phyloP scores from a whole-genome alignment of 2,888 invertebrate species.

The Panorpa germanica region DNA sequence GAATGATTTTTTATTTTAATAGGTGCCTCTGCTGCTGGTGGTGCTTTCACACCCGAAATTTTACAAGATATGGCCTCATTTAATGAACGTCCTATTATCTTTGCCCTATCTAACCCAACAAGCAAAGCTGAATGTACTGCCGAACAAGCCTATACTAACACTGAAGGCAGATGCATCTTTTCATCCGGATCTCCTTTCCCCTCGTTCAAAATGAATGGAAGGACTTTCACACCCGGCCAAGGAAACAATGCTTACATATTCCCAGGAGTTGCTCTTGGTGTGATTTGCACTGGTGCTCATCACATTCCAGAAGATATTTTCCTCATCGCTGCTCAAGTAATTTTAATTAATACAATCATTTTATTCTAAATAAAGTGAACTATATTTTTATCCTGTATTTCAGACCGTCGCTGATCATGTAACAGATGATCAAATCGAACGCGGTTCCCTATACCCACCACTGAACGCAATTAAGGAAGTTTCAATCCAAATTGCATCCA shows the following conservation, averaged over 20 bases:
- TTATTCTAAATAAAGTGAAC: background rate
- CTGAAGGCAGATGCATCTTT: constrained; percentile 83
- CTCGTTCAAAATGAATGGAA: constrained; percentile 58
- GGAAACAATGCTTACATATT: constrained; percentile 97
- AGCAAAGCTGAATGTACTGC: constrained; percentile 97
- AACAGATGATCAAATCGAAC: constrained; percentile 56
- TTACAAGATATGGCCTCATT: constrained; percentile 69
- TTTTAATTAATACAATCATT: constrained; percentile 10
- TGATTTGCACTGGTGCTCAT: constrained; percentile 78
- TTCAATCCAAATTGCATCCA: constrained; percentile 76
- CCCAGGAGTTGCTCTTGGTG: constrained; percentile 89
- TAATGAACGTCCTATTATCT: constrained; percentile 81
- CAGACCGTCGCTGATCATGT: constrained; percentile 72
- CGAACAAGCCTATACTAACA: constrained; percentile 78
- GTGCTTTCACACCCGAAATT: constrained; percentile 79
- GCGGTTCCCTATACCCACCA: constrained; percentile 88
- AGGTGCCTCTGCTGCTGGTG: constrained; percentile 85
- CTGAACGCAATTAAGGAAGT: constrained; percentile 66
- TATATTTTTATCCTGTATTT: constrained; percentile 15
- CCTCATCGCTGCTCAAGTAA: constrained; percentile 80
- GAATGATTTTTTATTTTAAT: constrained; percentile 19
- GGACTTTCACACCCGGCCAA: constrained; percentile 79
- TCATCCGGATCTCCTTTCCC: constrained; percentile 94
- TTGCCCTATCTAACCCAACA: constrained; percentile 96
- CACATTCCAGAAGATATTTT: constrained; percentile 90